Evolutionary conservation across 2,888 invertebrate species (phyloP).

Genomic region (Sinelater perroti): DNA sequence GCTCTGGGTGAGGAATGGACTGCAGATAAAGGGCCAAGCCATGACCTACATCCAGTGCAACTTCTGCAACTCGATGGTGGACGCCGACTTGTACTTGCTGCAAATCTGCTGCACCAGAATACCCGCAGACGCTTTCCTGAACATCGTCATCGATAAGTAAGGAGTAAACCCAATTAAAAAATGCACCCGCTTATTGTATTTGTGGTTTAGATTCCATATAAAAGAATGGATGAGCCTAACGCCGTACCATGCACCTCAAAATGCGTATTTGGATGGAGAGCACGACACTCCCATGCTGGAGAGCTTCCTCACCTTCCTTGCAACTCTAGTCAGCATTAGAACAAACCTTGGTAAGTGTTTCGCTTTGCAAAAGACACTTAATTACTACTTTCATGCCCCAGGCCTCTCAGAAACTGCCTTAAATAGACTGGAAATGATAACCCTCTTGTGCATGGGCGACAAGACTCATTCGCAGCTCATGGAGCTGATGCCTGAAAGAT

Average conservation of each 20-base stretch:
- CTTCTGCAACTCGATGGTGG: slow-evolving; percentile 98
- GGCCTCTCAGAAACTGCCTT: slow-evolving; percentile 70
- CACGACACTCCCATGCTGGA: slow-evolving; percentile 92
- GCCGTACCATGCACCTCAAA: slow-evolving; percentile 71
- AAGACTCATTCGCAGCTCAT: slow-evolving; percentile 95
- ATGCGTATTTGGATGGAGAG: slow-evolving; percentile 72
- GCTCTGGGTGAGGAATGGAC: slow-evolving; percentile 95
- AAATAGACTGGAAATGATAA: slow-evolving; percentile 89
- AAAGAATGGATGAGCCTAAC: slow-evolving; percentile 85
- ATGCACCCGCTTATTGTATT: background rate
- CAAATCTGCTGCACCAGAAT: slow-evolving; percentile 93
- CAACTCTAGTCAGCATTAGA: slow-evolving; percentile 85
- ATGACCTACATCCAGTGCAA: slow-evolving; percentile 99
- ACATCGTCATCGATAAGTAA: slow-evolving; percentile 88
- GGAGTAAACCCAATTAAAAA: slow-evolving; percentile 44
- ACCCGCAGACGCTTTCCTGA: slow-evolving; percentile 84
- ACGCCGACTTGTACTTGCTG: slow-evolving; percentile 93
- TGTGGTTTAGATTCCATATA: slow-evolving; percentile 84
- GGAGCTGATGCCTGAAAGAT: slow-evolving; percentile 95
- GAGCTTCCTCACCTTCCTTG: slow-evolving; percentile 89
- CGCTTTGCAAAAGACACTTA: background rate
- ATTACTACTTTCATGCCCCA: slow-evolving; percentile 53
- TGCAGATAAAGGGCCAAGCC: slow-evolving; percentile 98
- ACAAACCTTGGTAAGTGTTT: slow-evolving; percentile 78
- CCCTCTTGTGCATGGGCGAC: slow-evolving; percentile 90